Percentiles rank a stretch among this genome's conserved stretches.
Evolutionary conservation across 2,888 invertebrate genomes (phyloP).

Genomic region (Nemotelus pantherinus): DNA sequence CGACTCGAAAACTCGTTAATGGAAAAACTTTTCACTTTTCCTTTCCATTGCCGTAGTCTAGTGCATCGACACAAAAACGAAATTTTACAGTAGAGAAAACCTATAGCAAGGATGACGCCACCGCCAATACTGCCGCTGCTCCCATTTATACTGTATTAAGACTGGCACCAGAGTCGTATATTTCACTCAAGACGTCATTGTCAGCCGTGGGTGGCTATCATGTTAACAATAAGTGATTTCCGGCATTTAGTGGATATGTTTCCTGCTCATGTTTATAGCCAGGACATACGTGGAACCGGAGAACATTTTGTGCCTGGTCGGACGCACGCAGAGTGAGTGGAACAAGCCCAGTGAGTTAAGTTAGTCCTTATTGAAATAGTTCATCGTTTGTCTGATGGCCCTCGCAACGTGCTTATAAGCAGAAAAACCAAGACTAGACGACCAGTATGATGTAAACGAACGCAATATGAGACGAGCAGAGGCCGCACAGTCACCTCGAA

Average conservation of each 20-base stretch:
- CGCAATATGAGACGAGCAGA: constrained; percentile 14
- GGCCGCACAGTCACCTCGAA: constrained; percentile 2
- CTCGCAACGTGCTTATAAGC: constrained; percentile 17
- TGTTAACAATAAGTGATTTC: constrained; percentile 34
- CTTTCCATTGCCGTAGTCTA: too few relatives aligned
- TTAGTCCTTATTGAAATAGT: constrained; percentile 28
- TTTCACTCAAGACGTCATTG: background rate
- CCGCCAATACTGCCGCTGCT: too few relatives aligned
- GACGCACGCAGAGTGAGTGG: background rate
- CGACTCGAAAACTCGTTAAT: too few relatives aligned
- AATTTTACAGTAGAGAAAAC: too few relatives aligned
- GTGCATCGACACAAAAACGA: too few relatives aligned
- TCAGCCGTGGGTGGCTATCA: constrained; percentile 25
- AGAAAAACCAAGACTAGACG: background rate
- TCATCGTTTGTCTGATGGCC: constrained; percentile 33
- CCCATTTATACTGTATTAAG: too few relatives aligned
- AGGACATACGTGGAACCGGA: constrained; percentile 3
- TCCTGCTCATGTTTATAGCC: constrained; percentile 21
- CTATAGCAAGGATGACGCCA: too few relatives aligned
- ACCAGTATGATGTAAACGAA: background rate
- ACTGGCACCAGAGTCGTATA: background rate
- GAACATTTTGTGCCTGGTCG: background rate
- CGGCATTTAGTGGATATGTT: constrained; percentile 36
- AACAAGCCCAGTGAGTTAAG: constrained; percentile 6
- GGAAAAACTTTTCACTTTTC: too few relatives aligned